phyloP scores from a whole-genome alignment of 1,140 invertebrate species.

The Chymomyza costata region DNA sequence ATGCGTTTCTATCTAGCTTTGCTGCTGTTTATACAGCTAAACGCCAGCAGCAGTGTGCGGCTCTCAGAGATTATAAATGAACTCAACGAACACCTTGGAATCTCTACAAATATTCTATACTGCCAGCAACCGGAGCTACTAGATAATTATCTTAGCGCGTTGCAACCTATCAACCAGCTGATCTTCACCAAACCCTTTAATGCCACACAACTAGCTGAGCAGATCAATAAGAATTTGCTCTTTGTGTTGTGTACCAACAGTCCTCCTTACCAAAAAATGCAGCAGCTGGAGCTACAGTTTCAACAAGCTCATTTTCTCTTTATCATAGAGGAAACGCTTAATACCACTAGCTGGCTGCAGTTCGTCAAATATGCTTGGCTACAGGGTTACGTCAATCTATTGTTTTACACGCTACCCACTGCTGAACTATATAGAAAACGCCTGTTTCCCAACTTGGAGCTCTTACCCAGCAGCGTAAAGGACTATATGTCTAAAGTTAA shows the following conservation, averaged over 20 bases:
- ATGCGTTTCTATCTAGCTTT: conserved; percentile 1
- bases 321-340: conserved; percentile 2
- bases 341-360: conserved; percentile 13
- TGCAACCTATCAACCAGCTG: conserved; percentile 7
- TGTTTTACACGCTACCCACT: conserved; percentile 15
- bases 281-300: conserved; percentile 14
- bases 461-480: conserved; percentile 7
- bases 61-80: conserved; percentile 22
- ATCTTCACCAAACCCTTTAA: conserved; percentile 22
- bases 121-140: conserved; percentile 6
- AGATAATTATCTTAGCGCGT: conserved; percentile 1
- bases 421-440: conserved; percentile 21
- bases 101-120: conserved; percentile 31
- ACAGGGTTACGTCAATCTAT: conserved; percentile 29
- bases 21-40: background rate
- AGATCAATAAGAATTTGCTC: conserved; percentile 10
- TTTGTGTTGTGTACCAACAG: conserved; percentile 27
- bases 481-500: background rate
- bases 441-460: conserved; percentile 19
- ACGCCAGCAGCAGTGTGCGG: background rate
- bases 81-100: conserved; percentile 30
- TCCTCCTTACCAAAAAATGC: conserved; percentile 21
- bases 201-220: conserved; percentile 5
- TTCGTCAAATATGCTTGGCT: conserved; percentile 20
- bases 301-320: conserved; percentile 35